Evolutionary conservation across 2,888 invertebrate species (phyloP), one percentile per base, ranked within the genome.

Genomic region (Acronicta psi): DNA sequence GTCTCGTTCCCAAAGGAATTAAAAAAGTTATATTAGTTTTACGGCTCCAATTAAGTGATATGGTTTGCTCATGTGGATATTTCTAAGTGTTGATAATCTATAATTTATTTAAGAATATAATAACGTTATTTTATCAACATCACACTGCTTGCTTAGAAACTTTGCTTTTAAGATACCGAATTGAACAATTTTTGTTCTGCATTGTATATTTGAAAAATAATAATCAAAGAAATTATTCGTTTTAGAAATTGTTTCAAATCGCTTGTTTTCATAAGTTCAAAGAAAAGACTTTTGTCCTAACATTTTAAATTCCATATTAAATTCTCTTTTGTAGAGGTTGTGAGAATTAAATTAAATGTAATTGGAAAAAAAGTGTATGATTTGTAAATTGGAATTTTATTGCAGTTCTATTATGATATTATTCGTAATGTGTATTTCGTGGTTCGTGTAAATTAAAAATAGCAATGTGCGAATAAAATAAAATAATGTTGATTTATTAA

Each of bases 371-470:
- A 64, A 64, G 11, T 51, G 29, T 36, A 47, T 36, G 20, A 42
- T 56, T 64, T 46, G 40, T 41, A 37, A 34, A 43, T 53, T 61
- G 55, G 56, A 46, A 63, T 67, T 71, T 49, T 58, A 50, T 54
- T 57, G 47, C n/a, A 56, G 63, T 59, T 51, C 54, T 31, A n/a
- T 56, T 56, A 61, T 8, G 34, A 47, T 50, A 38, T 23, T 25
- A 51, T 49, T 51, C 41, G 42, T 59, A 47, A 55, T 44, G 36
- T 17, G 42, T 68, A 56, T 61, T 61, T 44, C 17, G 58, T 69
- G 59, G 66, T 59, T 57, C 37, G 55, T 75, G 73, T 75, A 63
- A 72, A 53, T 53, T 51, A 56, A 59, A 60, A 59, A 60, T 58
- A 52, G 44, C 51, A 69, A 59, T 59, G 66, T 75, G 75, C 66